A percentile compares a stretch with the other conserved stretches of the same genome.
These are phyloP conservation scores for Drosophila monieri DNA, from an alignment of 2,888 invertebrate genomes.

Conservation along the genomic window DNA sequence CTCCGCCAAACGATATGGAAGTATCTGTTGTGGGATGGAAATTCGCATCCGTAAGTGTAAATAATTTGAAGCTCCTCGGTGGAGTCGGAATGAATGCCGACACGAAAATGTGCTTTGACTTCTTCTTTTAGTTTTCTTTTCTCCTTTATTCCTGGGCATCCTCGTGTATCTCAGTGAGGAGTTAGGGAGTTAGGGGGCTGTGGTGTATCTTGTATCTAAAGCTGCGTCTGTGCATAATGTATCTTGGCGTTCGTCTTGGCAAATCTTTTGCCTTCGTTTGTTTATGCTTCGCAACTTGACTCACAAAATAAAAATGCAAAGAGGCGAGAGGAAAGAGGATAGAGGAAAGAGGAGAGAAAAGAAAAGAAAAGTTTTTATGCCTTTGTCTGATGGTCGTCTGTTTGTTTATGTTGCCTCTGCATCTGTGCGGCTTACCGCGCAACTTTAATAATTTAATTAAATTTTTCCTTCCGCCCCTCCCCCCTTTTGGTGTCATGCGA, in stretches of 20 bases:
- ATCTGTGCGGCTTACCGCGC: conserved; percentile 65
- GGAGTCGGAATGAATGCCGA: conserved; percentile 50
- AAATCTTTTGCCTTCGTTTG: conserved; percentile 38
- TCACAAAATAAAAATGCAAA: conserved; percentile 5
- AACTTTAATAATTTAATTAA: conserved; percentile 75
- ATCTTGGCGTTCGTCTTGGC: conserved; percentile 58
- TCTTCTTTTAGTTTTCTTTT: conserved; percentile 26
- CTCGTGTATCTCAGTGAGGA: background rate
- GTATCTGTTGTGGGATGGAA: too few relatives aligned
- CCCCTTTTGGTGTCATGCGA: conserved; percentile 22
- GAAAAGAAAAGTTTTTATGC: conserved; percentile 63
- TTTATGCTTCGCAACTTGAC: conserved; percentile 42
- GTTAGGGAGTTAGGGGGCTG: background rate
- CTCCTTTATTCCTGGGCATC: conserved; percentile 9
- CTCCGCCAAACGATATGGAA: too few relatives aligned
- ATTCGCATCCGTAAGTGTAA: conserved; percentile 26
- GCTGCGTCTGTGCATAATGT: conserved; percentile 72
- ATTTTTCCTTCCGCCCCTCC: conserved; percentile 34
- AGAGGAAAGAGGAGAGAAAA: conserved; percentile 1
- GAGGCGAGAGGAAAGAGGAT: background rate
- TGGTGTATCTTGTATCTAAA: conserved; percentile 51
- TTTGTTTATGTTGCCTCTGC: conserved; percentile 27
- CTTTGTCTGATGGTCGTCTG: conserved; percentile 42
- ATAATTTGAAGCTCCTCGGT: conserved; percentile 55
- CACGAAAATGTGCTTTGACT: conserved; percentile 53